A percentile compares a stretch with the other conserved stretches of the same genome.
These are phyloP conservation scores for Lophotriccus pileatus DNA, from an alignment of 2,797 vertebrate genomes.

Conservation along the genomic window DNA sequence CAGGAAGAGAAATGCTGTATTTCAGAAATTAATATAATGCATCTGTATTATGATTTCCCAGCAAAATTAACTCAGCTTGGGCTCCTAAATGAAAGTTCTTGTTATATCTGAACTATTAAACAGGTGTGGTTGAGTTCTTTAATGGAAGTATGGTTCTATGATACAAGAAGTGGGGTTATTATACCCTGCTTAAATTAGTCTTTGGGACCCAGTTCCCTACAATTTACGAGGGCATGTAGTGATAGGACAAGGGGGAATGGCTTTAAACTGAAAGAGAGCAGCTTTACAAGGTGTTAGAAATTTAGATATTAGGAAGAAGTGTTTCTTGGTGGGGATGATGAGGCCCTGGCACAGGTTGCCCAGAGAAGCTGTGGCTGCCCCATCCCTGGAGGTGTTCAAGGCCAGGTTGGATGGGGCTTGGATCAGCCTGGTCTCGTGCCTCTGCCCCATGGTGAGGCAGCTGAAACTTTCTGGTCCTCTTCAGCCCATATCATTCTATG, in stretches of 20 bases:
- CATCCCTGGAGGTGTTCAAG: neutral
- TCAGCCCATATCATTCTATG: neutral
- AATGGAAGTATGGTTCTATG: neutral
- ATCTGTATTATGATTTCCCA: neutral
- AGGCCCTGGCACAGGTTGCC: neutral
- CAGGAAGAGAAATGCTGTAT: neutral
- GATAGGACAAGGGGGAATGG: neutral
- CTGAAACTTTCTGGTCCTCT: neutral
- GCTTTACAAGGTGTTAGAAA: neutral
- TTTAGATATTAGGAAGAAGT: neutral
- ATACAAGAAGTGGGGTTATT: neutral
- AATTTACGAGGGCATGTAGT: neutral
- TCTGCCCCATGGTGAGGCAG: neutral
- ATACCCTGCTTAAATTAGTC: neutral
- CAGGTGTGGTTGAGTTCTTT: neutral
- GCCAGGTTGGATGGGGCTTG: neutral
- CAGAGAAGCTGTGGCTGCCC: neutral
- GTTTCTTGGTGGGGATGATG: neutral
- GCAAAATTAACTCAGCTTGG: neutral
- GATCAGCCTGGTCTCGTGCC: accelerated
- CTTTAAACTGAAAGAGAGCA: neutral
- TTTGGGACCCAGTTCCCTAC: neutral
- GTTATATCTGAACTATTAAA: neutral
- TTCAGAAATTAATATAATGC: slow-evolving; percentile 13
- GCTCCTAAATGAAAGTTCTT: slow-evolving; percentile 17